Percentiles rank a stretch among this genome's conserved stretches.
Conservation (phyloP, 2,888 invertebrate genomes). For the Callyntrura guangdongensis region DNA sequence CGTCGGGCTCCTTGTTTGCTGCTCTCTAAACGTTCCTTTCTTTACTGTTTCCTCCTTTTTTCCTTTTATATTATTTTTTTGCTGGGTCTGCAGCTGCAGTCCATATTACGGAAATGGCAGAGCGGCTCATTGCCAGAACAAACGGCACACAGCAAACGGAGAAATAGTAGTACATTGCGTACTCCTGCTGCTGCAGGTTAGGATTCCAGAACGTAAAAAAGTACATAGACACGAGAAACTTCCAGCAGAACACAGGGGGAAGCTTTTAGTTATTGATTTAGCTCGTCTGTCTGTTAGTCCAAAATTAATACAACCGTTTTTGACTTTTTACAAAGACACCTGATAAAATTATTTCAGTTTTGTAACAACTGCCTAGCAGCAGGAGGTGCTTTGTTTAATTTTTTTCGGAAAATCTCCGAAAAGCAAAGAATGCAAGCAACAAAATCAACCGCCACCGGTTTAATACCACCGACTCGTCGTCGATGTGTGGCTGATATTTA, state of each 20-base stretch:
- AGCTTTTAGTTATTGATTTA: background rate
- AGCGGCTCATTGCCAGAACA: slow-evolving; percentile 7
- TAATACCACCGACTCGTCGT: too few species aligned
- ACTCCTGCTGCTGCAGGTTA: slow-evolving; percentile 3
- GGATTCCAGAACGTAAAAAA: slow-evolving; percentile 28
- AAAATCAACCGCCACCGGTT: background rate
- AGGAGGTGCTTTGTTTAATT: too few species aligned
- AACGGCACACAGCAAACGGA: background rate
- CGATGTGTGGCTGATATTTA: too few species aligned
- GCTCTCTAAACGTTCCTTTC: slow-evolving; percentile 28
- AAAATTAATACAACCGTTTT: background rate
- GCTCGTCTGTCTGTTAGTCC: background rate
- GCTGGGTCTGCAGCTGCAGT: background rate
- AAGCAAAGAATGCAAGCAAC: too few species aligned
- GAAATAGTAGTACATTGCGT: slow-evolving; percentile 1
- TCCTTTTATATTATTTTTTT: too few species aligned
- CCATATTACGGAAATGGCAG: slow-evolving; percentile 8
- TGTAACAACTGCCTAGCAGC: too few species aligned
- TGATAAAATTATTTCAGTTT: background rate
- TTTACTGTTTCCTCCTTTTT: slow-evolving; percentile 41
- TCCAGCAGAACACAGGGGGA: background rate
- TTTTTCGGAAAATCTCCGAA: too few species aligned
- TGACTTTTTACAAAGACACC: background rate
- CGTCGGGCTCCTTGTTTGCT: background rate
- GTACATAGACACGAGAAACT: background rate